These are phyloP conservation scores for Mythimna ferrago DNA, from an alignment of 2,888 invertebrate species.

Conservation along the genomic window DNA sequence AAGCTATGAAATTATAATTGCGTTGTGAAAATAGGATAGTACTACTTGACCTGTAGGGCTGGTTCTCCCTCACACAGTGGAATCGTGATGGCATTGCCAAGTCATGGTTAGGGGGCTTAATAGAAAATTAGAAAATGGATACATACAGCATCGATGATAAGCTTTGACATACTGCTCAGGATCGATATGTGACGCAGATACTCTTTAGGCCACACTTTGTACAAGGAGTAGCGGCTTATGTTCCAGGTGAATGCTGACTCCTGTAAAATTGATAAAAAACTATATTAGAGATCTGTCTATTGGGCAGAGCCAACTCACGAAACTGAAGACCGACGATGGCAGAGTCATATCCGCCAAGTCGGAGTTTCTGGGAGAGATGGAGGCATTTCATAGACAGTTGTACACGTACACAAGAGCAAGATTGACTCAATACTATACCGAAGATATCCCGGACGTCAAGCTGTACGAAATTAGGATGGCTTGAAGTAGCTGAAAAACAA, in stretches of 20 bases:
- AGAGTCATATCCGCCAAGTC: too few species aligned
- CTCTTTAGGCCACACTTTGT: slow-evolving; percentile 68
- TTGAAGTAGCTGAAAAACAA: too few species aligned
- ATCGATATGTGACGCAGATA: slow-evolving; percentile 74
- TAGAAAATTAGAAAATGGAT: slow-evolving; percentile 1
- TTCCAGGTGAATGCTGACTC: background rate
- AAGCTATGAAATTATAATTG: too few species aligned
- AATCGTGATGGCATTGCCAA: background rate
- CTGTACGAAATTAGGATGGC: too few species aligned
- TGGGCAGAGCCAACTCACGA: too few species aligned
- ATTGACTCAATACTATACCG: too few species aligned
- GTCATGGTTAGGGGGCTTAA: background rate
- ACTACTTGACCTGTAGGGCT: background rate
- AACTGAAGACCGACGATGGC: too few species aligned
- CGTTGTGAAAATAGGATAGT: background rate
- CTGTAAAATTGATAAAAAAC: slow-evolving; percentile 23
- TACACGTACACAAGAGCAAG: too few species aligned
- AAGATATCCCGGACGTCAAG: too few species aligned
- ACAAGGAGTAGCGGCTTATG: slow-evolving; percentile 58
- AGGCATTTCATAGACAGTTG: too few species aligned
- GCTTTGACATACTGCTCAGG: slow-evolving; percentile 71
- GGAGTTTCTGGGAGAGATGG: too few species aligned
- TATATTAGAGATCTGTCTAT: background rate
- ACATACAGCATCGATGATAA: slow-evolving; percentile 76
- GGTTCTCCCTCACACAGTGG: background rate